A percentile compares a stretch with the other conserved stretches of the same genome.
These are phyloP conservation scores for Alosa alosa DNA, from an alignment of 2,113 vertebrate species.

Conservation along the genomic window DNA sequence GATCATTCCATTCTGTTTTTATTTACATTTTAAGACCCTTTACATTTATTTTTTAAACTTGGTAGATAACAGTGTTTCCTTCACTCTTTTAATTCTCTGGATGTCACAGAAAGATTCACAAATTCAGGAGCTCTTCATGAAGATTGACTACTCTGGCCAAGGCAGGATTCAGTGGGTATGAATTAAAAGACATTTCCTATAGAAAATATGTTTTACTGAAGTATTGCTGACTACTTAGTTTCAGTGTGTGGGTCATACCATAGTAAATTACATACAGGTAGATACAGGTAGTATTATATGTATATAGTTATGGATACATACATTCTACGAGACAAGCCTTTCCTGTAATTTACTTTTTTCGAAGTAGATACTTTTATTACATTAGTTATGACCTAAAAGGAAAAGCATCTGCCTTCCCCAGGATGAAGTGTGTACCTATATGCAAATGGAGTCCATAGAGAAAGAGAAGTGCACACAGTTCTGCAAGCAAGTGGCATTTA, in stretches of 20 bases:
- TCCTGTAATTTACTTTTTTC: too few relatives aligned
- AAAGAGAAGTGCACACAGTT: conserved; percentile 56
- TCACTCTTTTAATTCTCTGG: neutral
- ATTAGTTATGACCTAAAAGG: conserved; percentile 33
- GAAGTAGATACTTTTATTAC: too few relatives aligned
- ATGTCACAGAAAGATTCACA: conserved; percentile 69
- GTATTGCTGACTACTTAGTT: too few relatives aligned
- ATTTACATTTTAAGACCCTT: too few relatives aligned
- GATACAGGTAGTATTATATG: too few relatives aligned
- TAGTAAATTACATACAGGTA: too few relatives aligned
- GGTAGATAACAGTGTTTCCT: too few relatives aligned
- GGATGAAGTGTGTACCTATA: conserved; percentile 75
- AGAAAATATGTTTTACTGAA: conserved; percentile 7
- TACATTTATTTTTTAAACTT: too few relatives aligned
- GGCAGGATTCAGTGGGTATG: conserved; percentile 73
- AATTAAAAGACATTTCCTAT: conserved; percentile 15
- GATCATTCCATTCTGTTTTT: too few relatives aligned
- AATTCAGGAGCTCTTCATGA: conserved; percentile 74
- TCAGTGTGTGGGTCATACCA: too few relatives aligned
- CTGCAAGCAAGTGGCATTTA: conserved; percentile 65
- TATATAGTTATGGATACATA: too few relatives aligned
- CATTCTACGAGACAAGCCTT: too few relatives aligned
- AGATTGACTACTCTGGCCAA: conserved; percentile 70
- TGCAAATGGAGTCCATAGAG: conserved; percentile 72
- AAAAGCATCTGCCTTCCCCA: conserved; percentile 44